Conservation (phyloP, 2,113 vertebrate species). For the Andinoacara biseriatus region DNA sequence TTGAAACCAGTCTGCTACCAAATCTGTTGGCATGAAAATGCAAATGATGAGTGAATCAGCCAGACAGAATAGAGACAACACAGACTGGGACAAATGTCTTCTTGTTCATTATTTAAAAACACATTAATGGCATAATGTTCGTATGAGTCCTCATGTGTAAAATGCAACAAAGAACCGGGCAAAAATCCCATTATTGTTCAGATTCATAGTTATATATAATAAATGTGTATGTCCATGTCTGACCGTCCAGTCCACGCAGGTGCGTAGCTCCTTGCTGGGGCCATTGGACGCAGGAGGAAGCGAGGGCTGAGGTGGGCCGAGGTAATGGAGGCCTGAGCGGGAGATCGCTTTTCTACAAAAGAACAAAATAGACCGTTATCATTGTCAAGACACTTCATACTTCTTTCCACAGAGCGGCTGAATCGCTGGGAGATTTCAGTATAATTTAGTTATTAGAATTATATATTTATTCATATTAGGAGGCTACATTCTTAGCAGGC, state of each 20-base stretch:
- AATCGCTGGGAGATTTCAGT: conserved; percentile 15
- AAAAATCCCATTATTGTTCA: neutral
- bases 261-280: conserved; percentile 90
- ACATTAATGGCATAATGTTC: neutral
- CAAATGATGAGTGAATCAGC: conserved; percentile 55
- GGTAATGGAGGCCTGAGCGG: conserved; percentile 95
- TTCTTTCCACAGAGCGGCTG: neutral
- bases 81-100: neutral
- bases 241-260: conserved; percentile 95
- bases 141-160: neutral
- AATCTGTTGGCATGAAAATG: conserved; percentile 44
- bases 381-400: neutral
- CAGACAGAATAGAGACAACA: neutral
- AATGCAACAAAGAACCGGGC: neutral
- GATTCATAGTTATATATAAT: neutral
- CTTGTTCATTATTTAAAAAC: neutral
- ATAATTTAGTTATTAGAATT: conserved; percentile 8
- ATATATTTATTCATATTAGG: conserved; percentile 41
- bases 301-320: conserved; percentile 87
- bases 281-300: conserved; percentile 90
- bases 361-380: neutral
- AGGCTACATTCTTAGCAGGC: conserved; percentile 25
- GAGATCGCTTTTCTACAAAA: conserved; percentile 95
- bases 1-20: conserved; percentile 39
- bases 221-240: conserved; percentile 66